Base-by-base conservation (phyloP, 1,140 invertebrate species). In the Arctopsyche grandis region DNA sequence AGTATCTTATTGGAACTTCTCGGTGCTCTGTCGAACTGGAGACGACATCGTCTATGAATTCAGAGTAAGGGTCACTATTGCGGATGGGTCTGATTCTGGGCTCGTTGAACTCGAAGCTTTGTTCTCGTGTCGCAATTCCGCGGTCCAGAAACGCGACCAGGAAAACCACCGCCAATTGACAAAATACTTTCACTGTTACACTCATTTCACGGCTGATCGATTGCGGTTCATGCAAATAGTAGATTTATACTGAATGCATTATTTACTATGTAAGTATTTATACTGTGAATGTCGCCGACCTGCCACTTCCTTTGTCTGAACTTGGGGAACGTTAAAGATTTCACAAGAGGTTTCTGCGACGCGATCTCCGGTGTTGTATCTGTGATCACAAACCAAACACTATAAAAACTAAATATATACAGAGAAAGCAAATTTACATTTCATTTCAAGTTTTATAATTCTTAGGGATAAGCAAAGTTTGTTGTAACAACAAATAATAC, bases 211-310 rank as follows among this genome's bases (percentile, higher is more conserved):
- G 77, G 48, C 24, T 71, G 77, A 79, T 78, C 63, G 63, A 76
- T 52, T 58, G 66, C 77, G 69, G 75, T 38, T 80, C 81, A 79
- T 78, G 77, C 80, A 79, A 81, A 69, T 79, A 60, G 60, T 77
- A 82, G 79, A 77, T 52, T 80, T 77, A 80, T 77, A 82, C 81
- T 78, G 78, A 82, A 82, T 82, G 78, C 77, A 79, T 82, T 79
- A 82, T 82, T 79, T 60, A 52, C 78, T 75, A 75, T 79, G 75
- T 82, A 75, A 82, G 81, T 79, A 78, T 80, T 82, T 82, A 82
- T 82, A 82, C 60, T 78, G 46, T 58, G 73, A 78, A 21, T 22
- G 78, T 79, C 77, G 69, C 24, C 60, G 76, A 77, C 75, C 71
- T 81, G 58, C 80, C 77, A 81, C 80, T 81, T 79, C 77, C 77